These are phyloP conservation scores for Chloebia gouldiae DNA, from an alignment of 2,113 vertebrate genomes.

Conservation along the genomic window DNA sequence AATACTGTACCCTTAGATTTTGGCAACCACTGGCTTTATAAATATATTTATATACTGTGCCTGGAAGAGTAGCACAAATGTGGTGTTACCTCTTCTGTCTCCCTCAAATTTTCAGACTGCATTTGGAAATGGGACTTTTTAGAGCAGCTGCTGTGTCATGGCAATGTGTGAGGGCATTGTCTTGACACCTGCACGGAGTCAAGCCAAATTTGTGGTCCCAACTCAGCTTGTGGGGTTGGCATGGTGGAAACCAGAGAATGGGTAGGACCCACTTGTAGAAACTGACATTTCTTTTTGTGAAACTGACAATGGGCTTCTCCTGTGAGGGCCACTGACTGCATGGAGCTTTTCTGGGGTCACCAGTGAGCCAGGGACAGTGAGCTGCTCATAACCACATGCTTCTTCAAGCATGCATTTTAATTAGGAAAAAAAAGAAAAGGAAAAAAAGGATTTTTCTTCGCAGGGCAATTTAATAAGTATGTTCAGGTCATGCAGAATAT, in stretches of 20 bases:
- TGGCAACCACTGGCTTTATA: not conserved
- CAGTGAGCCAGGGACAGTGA: accelerated
- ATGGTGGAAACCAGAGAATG: not conserved
- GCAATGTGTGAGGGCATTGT: not conserved
- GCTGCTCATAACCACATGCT: not conserved
- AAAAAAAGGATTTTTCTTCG: not conserved
- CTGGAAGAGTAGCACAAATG: not conserved
- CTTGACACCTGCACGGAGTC: not conserved
- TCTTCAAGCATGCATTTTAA: not conserved
- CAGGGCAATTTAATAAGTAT: not conserved
- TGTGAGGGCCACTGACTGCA: accelerated
- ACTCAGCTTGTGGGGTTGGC: accelerated
- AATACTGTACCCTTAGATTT: not conserved
- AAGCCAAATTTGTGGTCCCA: not conserved
- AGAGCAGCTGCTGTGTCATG: not conserved
- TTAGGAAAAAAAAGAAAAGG: no score
- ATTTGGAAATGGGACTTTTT: not conserved
- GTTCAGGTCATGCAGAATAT: not conserved
- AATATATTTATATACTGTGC: not conserved
- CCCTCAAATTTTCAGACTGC: not conserved
- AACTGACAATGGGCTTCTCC: not conserved
- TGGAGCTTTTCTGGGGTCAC: not conserved
- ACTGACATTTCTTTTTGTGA: not conserved
- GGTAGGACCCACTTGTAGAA: not conserved
- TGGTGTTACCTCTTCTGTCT: not conserved